Evolutionary conservation across 2,113 vertebrate genomes (phyloP).

Genomic region (Nesogale talazaci): DNA sequence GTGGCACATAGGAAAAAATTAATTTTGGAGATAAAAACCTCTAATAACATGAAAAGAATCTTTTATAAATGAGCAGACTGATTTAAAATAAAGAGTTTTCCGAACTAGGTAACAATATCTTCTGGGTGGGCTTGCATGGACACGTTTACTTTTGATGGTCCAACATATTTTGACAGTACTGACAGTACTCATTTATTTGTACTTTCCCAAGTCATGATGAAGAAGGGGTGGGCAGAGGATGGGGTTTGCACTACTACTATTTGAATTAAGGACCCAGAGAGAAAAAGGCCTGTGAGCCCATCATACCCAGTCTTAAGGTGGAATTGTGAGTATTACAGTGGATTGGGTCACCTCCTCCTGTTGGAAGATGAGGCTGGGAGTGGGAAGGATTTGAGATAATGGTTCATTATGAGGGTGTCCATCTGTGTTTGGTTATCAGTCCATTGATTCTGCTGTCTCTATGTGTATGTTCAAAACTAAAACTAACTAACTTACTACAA

Average conservation of each 20-base stretch:
- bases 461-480: not conserved
- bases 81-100: constrained; percentile 3
- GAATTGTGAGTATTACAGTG: not conserved
- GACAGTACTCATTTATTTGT: not conserved
- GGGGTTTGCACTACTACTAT: not conserved
- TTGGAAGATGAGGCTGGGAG: not conserved
- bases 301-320: not conserved
- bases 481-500: no score
- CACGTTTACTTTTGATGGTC: not conserved
- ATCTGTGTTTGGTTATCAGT: not conserved
- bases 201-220: not conserved
- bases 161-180: not conserved
- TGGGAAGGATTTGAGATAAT: not conserved
- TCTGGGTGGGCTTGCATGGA: not conserved
- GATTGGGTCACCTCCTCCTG: constrained; percentile 16
- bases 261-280: not conserved
- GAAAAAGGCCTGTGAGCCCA: not conserved
- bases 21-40: not conserved
- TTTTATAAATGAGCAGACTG: not conserved
- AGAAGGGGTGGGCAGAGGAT: not conserved
- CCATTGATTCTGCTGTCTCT: constrained; percentile 20
- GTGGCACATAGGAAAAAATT: not conserved
- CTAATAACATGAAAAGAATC: constrained; percentile 6
- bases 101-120: not conserved
- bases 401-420: not conserved